Conservation (phyloP, 2,113 vertebrate genomes). For the Xenopus tropicalis region DNA sequence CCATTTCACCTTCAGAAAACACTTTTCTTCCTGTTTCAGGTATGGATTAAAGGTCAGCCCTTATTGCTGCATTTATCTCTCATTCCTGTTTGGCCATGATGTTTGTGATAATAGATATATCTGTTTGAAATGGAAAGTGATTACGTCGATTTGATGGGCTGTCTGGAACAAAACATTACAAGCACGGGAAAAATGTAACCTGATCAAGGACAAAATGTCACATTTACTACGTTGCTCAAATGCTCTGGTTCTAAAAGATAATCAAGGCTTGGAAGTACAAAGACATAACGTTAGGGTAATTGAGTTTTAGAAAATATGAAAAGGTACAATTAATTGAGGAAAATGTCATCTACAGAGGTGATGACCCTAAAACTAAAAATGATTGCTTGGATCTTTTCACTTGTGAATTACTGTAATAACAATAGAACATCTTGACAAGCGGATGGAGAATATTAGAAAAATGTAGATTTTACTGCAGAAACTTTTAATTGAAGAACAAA, state of each 20-base stretch:
- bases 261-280: slow-evolving; percentile 6
- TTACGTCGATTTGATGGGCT: slow-evolving; percentile 52
- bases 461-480: not conserved
- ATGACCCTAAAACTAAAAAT: slow-evolving; percentile 5
- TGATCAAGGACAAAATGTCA: slow-evolving; percentile 50
- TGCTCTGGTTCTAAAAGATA: slow-evolving; percentile 8
- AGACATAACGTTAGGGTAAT: slow-evolving; percentile 6
- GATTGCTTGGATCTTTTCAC: slow-evolving; percentile 15
- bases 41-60: slow-evolving; percentile 40
- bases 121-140: slow-evolving; percentile 49
- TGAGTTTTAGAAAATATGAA: slow-evolving; percentile 5
- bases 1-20: slow-evolving; percentile 59
- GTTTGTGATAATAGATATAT: slow-evolving; percentile 53
- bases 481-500: slow-evolving; percentile 1
- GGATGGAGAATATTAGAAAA: not conserved
- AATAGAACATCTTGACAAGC: slow-evolving; percentile 19
- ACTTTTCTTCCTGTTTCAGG: slow-evolving; percentile 44
- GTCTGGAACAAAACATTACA: slow-evolving; percentile 54
- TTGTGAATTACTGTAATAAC: slow-evolving; percentile 15
- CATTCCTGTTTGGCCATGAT: slow-evolving; percentile 30
- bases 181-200: slow-evolving; percentile 47
- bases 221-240: slow-evolving; percentile 39
- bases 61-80: slow-evolving; percentile 51
- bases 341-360: slow-evolving; percentile 17
- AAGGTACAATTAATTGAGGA: slow-evolving; percentile 26